phyloP scores from a whole-genome alignment of 2,797 vertebrate genomes.

The Acrossocheilus wenchowensis region DNA sequence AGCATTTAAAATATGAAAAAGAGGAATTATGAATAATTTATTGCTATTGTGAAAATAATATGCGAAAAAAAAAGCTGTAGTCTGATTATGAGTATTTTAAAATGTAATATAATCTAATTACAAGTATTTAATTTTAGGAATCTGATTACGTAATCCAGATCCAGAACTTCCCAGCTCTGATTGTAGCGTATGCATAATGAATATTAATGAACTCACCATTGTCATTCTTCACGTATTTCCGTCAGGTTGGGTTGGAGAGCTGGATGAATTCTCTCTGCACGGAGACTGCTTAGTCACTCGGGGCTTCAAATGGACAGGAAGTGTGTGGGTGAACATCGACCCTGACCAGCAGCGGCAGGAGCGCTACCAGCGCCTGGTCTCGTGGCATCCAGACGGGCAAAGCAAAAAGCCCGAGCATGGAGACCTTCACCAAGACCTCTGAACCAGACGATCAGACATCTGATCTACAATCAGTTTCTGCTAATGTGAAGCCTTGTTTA shows the following conservation, averaged over 20 bases:
- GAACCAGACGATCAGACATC: slow-evolving; percentile 54
- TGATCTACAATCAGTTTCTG: neutral
- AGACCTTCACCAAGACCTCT: slow-evolving; percentile 81
- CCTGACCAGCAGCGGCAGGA: slow-evolving; percentile 88
- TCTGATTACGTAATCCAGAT: too few species aligned
- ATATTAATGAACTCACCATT: neutral
- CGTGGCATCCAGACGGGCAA: slow-evolving; percentile 51
- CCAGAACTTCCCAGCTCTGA: neutral
- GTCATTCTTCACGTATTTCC: neutral
- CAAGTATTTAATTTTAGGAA: too few species aligned
- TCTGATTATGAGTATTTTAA: neutral
- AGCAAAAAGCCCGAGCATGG: slow-evolving; percentile 63
- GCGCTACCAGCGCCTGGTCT: slow-evolving; percentile 86
- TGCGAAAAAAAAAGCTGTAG: too few species aligned
- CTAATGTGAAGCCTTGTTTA: neutral
- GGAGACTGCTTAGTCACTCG: slow-evolving; percentile 90
- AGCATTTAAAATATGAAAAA: too few species aligned
- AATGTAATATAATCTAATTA: too few species aligned
- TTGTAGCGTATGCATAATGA: neutral
- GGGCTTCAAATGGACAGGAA: slow-evolving; percentile 93
- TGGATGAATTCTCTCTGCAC: slow-evolving; percentile 94
- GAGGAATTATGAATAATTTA: too few species aligned
- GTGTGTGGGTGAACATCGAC: slow-evolving; percentile 97
- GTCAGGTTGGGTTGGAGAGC: slow-evolving; percentile 94
- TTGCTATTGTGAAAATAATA: too few species aligned